Evolutionary conservation across 1,140 invertebrate genomes (phyloP), one percentile per base, ranked within the genome.

Genomic region (Panagrolaimus sp.): DNA sequence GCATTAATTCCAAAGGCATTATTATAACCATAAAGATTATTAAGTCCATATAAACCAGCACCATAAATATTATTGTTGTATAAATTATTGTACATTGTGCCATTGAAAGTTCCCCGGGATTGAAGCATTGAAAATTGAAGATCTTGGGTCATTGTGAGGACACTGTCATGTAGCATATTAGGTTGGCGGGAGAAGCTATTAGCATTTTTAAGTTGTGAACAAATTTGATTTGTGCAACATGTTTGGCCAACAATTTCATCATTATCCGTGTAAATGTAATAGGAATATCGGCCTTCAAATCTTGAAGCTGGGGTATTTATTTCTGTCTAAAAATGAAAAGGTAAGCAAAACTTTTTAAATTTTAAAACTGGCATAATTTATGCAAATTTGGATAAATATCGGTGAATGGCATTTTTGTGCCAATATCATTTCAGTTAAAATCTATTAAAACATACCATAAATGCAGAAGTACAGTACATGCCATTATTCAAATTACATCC

Each of bases 401-500:
- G n/a, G n/a, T n/a, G n/a, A n/a, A n/a, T n/a, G n/a, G n/a, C n/a
- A n/a, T n/a, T n/a, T n/a, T n/a, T n/a, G n/a, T n/a, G n/a, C n/a
- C n/a, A n/a, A n/a, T n/a, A n/a, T n/a, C n/a, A n/a, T n/a, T n/a
- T n/a, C n/a, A n/a, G n/a, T n/a, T n/a, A 38, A 38, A 38, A 38
- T 38, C 32, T 7, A 38, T 38, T 38, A 38, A 38, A 38, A 38
- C 32, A 26, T 58, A 21, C 21, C 10, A 58, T 12, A 8, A 26
- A 58, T 58, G 21, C 28, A 7, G 66, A 68, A 62, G 26, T 52
- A 26, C 67, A 69, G 7, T 64, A n/a, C 55, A 69, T 62, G 5
- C 67, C 67, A 45, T 69, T 69, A n/a, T 68, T 45, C 15, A 64
- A 24, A 38, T 69, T 69, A 17, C 67, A 69, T 8, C 21, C 66